phyloP scores from a whole-genome alignment of 2,113 vertebrate genomes.

The Trichechus manatus region DNA sequence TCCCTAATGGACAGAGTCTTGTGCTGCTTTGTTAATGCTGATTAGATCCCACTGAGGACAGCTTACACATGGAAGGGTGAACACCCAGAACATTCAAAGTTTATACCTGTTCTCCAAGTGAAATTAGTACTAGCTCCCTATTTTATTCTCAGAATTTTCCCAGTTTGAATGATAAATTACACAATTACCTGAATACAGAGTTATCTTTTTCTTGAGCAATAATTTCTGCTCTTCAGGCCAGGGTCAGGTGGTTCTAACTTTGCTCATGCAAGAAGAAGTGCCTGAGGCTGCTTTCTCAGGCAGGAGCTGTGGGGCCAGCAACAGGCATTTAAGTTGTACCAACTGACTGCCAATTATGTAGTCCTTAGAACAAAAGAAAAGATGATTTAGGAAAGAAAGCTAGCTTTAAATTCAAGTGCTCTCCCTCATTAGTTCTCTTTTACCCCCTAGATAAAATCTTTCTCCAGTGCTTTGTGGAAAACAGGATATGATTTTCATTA shows the following conservation, averaged over 20 bases:
- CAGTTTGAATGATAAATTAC: not conserved
- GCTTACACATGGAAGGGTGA: not conserved
- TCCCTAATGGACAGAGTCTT: not conserved
- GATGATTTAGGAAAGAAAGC: constrained; percentile 39
- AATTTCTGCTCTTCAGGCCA: not conserved
- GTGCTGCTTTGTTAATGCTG: not conserved
- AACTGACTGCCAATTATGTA: constrained; percentile 25
- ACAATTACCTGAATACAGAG: not conserved
- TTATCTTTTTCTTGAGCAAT: constrained; percentile 3
- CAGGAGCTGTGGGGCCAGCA: not conserved
- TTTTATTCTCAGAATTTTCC: not conserved
- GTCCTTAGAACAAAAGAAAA: constrained; percentile 44
- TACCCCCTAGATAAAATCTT: not conserved
- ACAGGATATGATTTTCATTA: constrained; percentile 47
- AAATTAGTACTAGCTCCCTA: constrained; percentile 25
- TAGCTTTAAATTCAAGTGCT: constrained; percentile 52
- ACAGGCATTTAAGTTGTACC: not conserved
- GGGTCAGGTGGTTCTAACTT: not conserved
- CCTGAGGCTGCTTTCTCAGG: not conserved
- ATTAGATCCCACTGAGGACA: not conserved
- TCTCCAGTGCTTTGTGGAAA: constrained; percentile 37
- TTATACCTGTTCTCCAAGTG: not conserved
- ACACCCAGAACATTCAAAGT: not conserved
- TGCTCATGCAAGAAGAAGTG: not conserved
- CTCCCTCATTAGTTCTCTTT: constrained; percentile 42